Evolutionary conservation across 2,113 vertebrate genomes (phyloP).

Genomic region (Microtus ochrogaster): DNA sequence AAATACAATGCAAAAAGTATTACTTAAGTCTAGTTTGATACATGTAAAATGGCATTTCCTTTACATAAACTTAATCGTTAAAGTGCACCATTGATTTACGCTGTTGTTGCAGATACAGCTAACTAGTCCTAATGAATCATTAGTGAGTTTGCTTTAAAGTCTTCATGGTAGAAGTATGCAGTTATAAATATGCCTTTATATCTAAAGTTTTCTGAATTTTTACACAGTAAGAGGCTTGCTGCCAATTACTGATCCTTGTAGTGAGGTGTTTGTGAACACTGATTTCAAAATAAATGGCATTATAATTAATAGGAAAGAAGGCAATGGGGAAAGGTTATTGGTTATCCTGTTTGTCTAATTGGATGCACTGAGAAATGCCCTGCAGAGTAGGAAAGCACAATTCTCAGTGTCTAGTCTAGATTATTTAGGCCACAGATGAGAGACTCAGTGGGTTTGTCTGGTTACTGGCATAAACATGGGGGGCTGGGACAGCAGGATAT

Average conservation of each 20-base stretch:
- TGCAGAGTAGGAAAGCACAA: neutral
- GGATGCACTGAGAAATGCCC: neutral
- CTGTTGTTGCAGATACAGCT: neutral
- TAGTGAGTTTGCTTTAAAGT: slow-evolving; percentile 19
- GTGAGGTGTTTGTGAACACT: neutral
- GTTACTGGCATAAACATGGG: neutral
- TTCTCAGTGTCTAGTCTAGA: neutral
- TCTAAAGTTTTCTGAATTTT: neutral
- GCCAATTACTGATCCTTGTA: neutral
- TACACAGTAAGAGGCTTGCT: neutral
- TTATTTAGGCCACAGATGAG: neutral
- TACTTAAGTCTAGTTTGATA: too few relatives aligned
- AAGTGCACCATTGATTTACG: too few relatives aligned
- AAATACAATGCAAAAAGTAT: too few relatives aligned
- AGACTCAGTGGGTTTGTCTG: neutral
- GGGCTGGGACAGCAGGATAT: too few relatives aligned
- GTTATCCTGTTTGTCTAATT: neutral
- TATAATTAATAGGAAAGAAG: neutral
- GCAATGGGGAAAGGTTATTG: neutral
- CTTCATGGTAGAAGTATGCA: neutral
- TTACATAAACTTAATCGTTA: too few relatives aligned
- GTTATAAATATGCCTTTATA: neutral
- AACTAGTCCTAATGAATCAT: slow-evolving; percentile 7
- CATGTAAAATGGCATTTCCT: too few relatives aligned
- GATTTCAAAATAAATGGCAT: neutral